phyloP scores from a whole-genome alignment of 23 tunicate species.

The Oikopleura vanhoeffeni region DNA sequence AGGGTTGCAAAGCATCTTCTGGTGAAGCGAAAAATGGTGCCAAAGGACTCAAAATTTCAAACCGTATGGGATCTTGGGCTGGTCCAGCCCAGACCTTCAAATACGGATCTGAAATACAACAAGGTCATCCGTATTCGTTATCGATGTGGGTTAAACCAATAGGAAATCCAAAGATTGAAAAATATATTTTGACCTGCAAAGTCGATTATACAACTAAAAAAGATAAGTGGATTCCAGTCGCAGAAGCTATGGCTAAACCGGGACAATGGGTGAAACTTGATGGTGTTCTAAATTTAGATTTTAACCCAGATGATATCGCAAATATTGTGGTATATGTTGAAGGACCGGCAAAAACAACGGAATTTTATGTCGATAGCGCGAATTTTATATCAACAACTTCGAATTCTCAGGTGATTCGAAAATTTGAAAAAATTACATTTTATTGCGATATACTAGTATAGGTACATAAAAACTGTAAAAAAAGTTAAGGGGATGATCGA shows the following conservation, averaged over 20 bases:
- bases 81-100: neutral
- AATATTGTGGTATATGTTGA: neutral
- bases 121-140: neutral
- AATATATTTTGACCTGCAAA: neutral
- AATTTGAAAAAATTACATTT: too few relatives aligned
- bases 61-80: slow-evolving; percentile 1
- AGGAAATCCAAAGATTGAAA: neutral
- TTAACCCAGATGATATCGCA: neutral
- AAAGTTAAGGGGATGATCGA: too few relatives aligned
- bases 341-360: neutral
- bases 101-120: neutral
- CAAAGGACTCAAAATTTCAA: neutral
- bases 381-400: too few relatives aligned
- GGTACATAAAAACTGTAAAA: too few relatives aligned
- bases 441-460: too few relatives aligned
- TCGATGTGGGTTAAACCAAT: neutral
- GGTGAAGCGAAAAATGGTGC: neutral
- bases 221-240: neutral
- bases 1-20: neutral
- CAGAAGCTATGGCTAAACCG: neutral
- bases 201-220: neutral
- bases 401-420: too few relatives aligned
- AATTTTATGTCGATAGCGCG: neutral
- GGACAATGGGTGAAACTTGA: neutral
- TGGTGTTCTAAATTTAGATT: neutral